phyloP scores from a whole-genome alignment of 2,113 vertebrate genomes.

The Barbus barbus region DNA sequence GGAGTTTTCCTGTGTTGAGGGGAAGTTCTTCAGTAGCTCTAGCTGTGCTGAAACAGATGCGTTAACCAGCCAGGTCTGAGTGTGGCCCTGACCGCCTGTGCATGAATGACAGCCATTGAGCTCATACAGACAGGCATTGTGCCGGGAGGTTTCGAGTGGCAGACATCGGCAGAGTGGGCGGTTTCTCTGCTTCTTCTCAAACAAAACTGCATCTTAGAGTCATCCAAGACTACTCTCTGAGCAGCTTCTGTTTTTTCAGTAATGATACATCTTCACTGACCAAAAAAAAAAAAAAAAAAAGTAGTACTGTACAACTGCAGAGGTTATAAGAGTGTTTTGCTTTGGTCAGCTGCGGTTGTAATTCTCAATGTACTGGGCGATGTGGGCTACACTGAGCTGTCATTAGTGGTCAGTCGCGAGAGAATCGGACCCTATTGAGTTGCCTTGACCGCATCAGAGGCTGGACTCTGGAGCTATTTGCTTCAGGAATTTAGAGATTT shows the following conservation, averaged over 20 bases:
- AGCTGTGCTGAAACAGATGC: slow-evolving; percentile 33
- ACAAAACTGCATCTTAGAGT: slow-evolving; percentile 28
- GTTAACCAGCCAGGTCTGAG: slow-evolving; percentile 38
- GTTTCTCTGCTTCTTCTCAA: slow-evolving; percentile 58
- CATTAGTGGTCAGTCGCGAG: slow-evolving; percentile 20
- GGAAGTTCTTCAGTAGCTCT: slow-evolving; percentile 39
- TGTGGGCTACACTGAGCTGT: slow-evolving; percentile 10
- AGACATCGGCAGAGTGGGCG: not conserved
- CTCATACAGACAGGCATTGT: slow-evolving; percentile 63
- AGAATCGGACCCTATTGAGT: not conserved
- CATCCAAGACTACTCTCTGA: slow-evolving; percentile 20
- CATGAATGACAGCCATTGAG: slow-evolving; percentile 58
- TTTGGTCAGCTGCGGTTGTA: slow-evolving; percentile 13
- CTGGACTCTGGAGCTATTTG: not conserved
- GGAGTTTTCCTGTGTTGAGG: slow-evolving; percentile 41
- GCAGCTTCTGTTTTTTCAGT: slow-evolving; percentile 53
- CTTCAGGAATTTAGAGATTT: not conserved
- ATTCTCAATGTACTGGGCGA: slow-evolving; percentile 15
- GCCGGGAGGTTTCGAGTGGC: slow-evolving; percentile 37
- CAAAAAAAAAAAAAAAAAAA: too few relatives aligned
- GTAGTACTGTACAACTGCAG: not conserved
- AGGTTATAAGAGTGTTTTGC: not conserved
- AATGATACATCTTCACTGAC: slow-evolving; percentile 48
- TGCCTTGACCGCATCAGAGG: not conserved
- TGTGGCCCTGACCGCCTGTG: slow-evolving; percentile 1